phyloP scores from a whole-genome alignment of 2,888 invertebrate species.

The Dicyrtomina minuta region DNA sequence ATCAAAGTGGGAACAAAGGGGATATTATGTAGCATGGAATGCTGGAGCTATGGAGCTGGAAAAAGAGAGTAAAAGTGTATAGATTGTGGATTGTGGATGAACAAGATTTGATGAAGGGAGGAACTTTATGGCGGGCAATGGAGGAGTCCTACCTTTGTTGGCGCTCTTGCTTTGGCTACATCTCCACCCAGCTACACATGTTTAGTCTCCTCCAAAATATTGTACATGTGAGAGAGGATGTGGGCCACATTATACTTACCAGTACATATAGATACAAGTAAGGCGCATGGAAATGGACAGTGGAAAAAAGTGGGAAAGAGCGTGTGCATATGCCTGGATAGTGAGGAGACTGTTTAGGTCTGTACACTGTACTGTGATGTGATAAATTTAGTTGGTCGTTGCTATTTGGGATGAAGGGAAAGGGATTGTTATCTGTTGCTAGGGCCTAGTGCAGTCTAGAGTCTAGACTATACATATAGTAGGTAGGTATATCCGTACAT shows the following conservation, averaged over 20 bases:
- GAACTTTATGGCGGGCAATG: background rate
- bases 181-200: too few species aligned
- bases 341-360: background rate
- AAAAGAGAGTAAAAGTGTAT: background rate
- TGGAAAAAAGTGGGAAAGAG: background rate
- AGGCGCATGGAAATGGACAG: too few species aligned
- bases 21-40: background rate
- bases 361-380: background rate
- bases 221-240: too few species aligned
- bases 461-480: background rate
- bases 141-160: too few species aligned
- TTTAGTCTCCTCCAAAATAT: too few species aligned
- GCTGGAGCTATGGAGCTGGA: background rate
- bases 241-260: too few species aligned
- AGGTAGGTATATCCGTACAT: background rate
- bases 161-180: too few species aligned
- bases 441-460: background rate
- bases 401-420: background rate
- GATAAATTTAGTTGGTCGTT: too few species aligned
- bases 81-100: background rate
- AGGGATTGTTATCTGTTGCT: constrained; percentile 15
- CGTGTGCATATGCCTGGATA: background rate
- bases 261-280: too few species aligned
- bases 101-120: background rate
- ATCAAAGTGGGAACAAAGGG: background rate